Evolutionary conservation across 2,113 vertebrate genomes (phyloP).

Genomic region (Paramisgurnus dabryanus): DNA sequence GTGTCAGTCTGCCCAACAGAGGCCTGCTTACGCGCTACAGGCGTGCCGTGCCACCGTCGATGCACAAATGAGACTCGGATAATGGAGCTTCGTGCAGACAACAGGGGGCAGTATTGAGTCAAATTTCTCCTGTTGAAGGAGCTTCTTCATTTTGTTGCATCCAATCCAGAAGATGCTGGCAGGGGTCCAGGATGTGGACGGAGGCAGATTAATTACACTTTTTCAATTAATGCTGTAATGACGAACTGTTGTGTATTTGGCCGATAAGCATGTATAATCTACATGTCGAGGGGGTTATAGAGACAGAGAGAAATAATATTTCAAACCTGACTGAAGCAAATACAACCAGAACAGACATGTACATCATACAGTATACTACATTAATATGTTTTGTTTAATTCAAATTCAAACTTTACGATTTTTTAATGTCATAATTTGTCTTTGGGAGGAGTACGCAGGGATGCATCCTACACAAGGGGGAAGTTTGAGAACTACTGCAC

Average conservation of each 20-base stretch:
- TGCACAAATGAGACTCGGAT: neutral
- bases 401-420: too few species aligned
- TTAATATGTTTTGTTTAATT: too few species aligned
- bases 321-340: constrained; percentile 33
- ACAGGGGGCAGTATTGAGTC: constrained; percentile 81
- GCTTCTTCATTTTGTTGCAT: constrained; percentile 20
- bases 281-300: constrained; percentile 56
- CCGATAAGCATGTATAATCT: constrained; percentile 75
- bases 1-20: constrained; percentile 51
- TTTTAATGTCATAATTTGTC: too few species aligned
- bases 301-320: constrained; percentile 52
- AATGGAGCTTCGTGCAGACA: constrained; percentile 48
- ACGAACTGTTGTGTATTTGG: constrained; percentile 76
- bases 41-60: neutral
- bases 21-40: constrained; percentile 32
- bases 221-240: constrained; percentile 83
- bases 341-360: neutral
- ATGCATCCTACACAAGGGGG: too few species aligned
- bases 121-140: constrained; percentile 41
- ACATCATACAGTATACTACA: too few species aligned
- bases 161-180: constrained; percentile 63
- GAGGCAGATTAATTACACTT: constrained; percentile 82
- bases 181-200: constrained; percentile 73
- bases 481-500: too few species aligned
- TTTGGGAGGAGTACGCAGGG: too few species aligned